Evolutionary conservation across 2,113 vertebrate genomes (phyloP).

Genomic region (Platycercus adscitus): DNA sequence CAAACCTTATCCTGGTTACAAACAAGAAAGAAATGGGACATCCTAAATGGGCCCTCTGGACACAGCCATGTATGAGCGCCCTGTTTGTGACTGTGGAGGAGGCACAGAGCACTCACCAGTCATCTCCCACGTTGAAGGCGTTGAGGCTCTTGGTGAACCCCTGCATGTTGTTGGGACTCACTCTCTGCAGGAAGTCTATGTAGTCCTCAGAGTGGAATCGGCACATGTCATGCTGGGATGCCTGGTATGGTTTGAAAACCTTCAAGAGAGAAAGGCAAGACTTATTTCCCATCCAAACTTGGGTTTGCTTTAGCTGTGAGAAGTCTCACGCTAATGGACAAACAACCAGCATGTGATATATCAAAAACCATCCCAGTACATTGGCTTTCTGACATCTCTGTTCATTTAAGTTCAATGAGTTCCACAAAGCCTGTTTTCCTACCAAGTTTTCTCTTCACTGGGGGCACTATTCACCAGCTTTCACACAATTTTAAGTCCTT

Average conservation of each 20-base stretch:
- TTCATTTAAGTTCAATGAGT: background rate
- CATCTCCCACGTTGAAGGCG: slow-evolving; percentile 96
- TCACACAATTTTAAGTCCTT: background rate
- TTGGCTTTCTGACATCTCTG: accelerated
- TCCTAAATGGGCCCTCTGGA: background rate
- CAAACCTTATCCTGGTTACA: accelerated
- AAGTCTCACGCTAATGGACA: background rate
- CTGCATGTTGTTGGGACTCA: slow-evolving; percentile 99
- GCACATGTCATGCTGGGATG: slow-evolving; percentile 99
- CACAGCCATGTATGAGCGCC: background rate
- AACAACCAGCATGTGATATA: accelerated
- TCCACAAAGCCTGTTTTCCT: background rate
- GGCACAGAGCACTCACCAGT: slow-evolving; percentile 84
- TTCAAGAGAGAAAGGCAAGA: slow-evolving; percentile 53
- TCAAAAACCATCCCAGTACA: accelerated
- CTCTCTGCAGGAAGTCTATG: slow-evolving; percentile 98
- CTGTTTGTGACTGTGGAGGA: accelerated
- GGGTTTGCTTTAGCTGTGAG: accelerated
- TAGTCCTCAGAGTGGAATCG: slow-evolving; percentile 98
- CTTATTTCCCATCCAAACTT: background rate
- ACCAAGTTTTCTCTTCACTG: background rate
- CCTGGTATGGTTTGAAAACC: slow-evolving; percentile 99
- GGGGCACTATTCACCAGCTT: background rate
- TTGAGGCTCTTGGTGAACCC: slow-evolving; percentile 99
- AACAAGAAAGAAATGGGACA: accelerated